These are phyloP conservation scores for Psittacula cyanocephala DNA, from an alignment of 2,113 vertebrate genomes.

Conservation along the genomic window DNA sequence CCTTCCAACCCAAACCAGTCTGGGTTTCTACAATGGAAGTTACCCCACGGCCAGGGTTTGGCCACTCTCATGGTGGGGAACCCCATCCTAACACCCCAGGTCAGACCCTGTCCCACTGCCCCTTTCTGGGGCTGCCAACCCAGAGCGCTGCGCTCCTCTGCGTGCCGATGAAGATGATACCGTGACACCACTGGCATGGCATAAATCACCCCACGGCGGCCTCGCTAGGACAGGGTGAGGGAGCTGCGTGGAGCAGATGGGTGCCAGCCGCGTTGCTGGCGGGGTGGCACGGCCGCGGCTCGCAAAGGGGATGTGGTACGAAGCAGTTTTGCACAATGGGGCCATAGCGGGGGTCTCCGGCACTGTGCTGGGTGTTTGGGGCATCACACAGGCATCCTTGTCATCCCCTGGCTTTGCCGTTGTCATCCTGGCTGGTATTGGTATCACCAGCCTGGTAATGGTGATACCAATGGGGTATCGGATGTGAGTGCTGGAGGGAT, in stretches of 20 bases:
- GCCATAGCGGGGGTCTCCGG: rapidly evolving
- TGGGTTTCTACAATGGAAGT: background rate
- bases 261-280: background rate
- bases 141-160: rapidly evolving
- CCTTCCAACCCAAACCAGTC: background rate
- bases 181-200: background rate
- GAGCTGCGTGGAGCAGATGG: background rate
- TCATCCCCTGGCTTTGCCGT: background rate
- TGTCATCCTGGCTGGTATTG: background rate
- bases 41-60: background rate
- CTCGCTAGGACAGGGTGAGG: background rate
- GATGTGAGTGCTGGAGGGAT: background rate
- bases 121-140: background rate
- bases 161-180: background rate
- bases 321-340: background rate
- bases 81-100: background rate
- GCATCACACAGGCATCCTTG: background rate
- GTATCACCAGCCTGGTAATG: rapidly evolving
- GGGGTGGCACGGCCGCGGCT: background rate
- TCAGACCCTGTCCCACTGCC: background rate
- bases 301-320: background rate
- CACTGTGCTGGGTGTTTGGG: background rate
- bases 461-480: background rate
- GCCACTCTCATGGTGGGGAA: background rate
- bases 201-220: background rate